Conservation (phyloP, 2,888 invertebrate genomes). For the Tetramorium bicarinatum region DNA sequence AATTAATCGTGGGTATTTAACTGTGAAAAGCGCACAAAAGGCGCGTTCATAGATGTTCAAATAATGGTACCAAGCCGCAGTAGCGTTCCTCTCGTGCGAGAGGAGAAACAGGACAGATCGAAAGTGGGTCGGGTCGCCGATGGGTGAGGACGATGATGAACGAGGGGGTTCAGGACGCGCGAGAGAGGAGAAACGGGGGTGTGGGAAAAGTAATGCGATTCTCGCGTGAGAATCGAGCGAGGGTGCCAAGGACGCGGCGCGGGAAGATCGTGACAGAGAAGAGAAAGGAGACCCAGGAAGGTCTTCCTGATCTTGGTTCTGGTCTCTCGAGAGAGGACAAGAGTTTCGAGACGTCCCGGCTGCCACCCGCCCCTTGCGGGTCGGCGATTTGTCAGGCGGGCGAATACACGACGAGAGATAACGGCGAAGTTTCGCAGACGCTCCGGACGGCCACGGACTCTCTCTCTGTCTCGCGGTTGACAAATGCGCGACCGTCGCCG, state of each 20-base stretch:
- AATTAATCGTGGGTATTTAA: neutral
- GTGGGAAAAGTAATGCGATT: conserved; percentile 74
- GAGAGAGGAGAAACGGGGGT: conserved; percentile 41
- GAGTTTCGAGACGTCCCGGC: conserved; percentile 60
- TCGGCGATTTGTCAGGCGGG: conserved; percentile 79
- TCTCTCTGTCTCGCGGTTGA: conserved; percentile 56
- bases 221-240: conserved; percentile 69
- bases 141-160: conserved; percentile 68
- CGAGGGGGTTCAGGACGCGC: conserved; percentile 59
- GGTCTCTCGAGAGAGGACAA: conserved; percentile 39
- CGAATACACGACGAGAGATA: conserved; percentile 67
- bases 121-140: conserved; percentile 69
- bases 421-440: conserved; percentile 71
- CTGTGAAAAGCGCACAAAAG: conserved; percentile 3
- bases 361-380: conserved; percentile 49
- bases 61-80: conserved; percentile 16
- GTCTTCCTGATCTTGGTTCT: conserved; percentile 13
- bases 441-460: conserved; percentile 57
- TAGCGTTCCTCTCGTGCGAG: conserved; percentile 20
- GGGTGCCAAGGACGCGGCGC: conserved; percentile 59
- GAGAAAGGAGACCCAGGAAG: conserved; percentile 15
- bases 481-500: conserved; percentile 67
- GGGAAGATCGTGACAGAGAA: conserved; percentile 5
- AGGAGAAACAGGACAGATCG: conserved; percentile 34
- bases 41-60: conserved; percentile 24